Base-by-base conservation (phyloP, 2,113 vertebrate species). In the Calonectris borealis region DNA sequence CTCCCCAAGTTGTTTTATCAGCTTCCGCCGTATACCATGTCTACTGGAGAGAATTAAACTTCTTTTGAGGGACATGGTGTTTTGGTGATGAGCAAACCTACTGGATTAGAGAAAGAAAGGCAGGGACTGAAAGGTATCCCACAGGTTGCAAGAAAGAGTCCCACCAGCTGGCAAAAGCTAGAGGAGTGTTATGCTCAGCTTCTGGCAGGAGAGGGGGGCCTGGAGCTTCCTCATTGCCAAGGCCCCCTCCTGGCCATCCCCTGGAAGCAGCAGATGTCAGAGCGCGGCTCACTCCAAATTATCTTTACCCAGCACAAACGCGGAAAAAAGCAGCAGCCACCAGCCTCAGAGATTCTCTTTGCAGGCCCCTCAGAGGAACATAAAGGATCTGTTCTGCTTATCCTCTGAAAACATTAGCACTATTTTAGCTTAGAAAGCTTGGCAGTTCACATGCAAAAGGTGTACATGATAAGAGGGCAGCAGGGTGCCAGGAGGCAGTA, bases 1-100 rank as follows among this genome's bases (percentile, higher is more conserved):
- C 96, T 99, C 99, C 61, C 99, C 98, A 26, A 98, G 98, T 80
- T 98, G 98, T 48, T 98, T 97, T 66, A 97, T 97, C 52, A 98
- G 97, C 86, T 98, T 98, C 68, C 98, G 96, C 86, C 98, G 98
- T 32, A 99, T 90, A 16, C 97, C 98, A 32, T 98, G 97, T 81
- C 99, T 98, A 96, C 97, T 96, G 8, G 98, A 98, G 62, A 98
- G 98, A 49, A 98, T 94, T 61, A 98, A 87, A 79, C 98, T 98
- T 76, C 98, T 93, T 97, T 98, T 98, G 94, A 98, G 97, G 82
- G 98, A 90, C 86, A 98, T 91, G 96, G 96, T 61, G 86, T 95
- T 97, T 96, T 96, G 97, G 66, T 98, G 98, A 68, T 98, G 98
- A 18, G 96, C 75, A 97, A 98, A 98, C 97, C 98, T 98, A 97